These are phyloP conservation scores for Heliothis peltigera DNA, from an alignment of 2,888 invertebrate species.

Conservation along the genomic window DNA sequence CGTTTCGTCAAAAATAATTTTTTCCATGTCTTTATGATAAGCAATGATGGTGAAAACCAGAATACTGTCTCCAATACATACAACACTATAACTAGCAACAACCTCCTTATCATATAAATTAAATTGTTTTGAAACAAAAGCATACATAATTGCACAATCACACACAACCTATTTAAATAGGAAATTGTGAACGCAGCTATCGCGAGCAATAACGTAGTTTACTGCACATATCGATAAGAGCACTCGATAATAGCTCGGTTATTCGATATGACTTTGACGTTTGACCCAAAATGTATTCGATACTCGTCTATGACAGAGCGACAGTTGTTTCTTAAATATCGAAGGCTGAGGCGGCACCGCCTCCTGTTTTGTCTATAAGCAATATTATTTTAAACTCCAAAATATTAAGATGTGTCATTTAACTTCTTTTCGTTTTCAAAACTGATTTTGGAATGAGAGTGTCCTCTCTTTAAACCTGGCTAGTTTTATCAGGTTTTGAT, in stretches of 20 bases:
- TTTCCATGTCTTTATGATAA: neutral
- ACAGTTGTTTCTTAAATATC: conserved; percentile 2
- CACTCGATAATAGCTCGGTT: conserved; percentile 35
- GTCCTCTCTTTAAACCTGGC: no score
- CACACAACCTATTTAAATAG: conserved; percentile 57
- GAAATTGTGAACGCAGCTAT: conserved; percentile 54
- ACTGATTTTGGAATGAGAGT: no score
- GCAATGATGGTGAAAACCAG: neutral
- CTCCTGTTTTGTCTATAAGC: neutral
- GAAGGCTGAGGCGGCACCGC: neutral
- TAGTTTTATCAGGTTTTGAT: no score
- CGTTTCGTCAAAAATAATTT: no score
- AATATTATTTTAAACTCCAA: neutral
- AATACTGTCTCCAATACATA: neutral
- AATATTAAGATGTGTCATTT: neutral
- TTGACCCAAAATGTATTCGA: conserved; percentile 52
- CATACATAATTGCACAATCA: conserved; percentile 49
- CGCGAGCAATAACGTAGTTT: conserved; percentile 64
- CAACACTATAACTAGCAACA: neutral
- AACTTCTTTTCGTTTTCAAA: no score
- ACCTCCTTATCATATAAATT: conserved; percentile 5
- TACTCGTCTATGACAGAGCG: conserved; percentile 25
- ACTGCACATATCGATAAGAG: conserved; percentile 59
- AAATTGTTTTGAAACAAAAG: conserved; percentile 19
- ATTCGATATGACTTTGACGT: conserved; percentile 57